A percentile compares a stretch with the other conserved stretches of the same genome.
phyloP scores from a whole-genome alignment of 2,797 vertebrate genomes.

The Geotrypetes seraphini region DNA sequence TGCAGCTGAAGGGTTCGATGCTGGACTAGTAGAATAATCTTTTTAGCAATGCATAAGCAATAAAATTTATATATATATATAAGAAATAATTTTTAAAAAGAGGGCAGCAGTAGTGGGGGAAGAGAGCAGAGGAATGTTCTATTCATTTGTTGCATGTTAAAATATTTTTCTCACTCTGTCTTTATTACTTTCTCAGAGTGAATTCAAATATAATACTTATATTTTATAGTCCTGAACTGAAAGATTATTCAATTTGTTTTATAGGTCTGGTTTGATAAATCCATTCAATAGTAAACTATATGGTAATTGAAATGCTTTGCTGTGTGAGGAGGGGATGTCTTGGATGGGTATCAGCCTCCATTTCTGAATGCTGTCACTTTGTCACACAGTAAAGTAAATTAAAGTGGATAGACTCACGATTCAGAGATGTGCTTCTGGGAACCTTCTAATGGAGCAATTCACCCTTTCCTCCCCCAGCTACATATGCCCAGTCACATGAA shows the following conservation, averaged over 20 bases:
- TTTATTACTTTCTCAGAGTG: constrained; percentile 36
- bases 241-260: constrained; percentile 45
- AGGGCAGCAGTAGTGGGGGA: background rate
- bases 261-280: constrained; percentile 36
- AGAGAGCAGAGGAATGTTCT: background rate
- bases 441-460: too few relatives aligned
- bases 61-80: background rate
- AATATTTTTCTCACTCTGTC: constrained; percentile 4
- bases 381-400: background rate
- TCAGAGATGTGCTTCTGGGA: too few relatives aligned
- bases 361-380: background rate
- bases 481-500: too few relatives aligned
- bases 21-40: too few relatives aligned
- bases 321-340: constrained; percentile 17
- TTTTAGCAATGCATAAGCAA: background rate
- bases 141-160: background rate
- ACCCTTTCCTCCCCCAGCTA: background rate
- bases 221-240: constrained; percentile 33
- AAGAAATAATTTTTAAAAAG: background rate
- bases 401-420: constrained; percentile 6
- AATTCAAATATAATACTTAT: constrained; percentile 33
- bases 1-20: too few relatives aligned
- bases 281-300: constrained; percentile 5
- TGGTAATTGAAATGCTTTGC: constrained; percentile 29
- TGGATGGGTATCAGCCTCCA: background rate